Conservation (phyloP, 2,888 invertebrate genomes). For the Rhimphoctona megacephalus region DNA sequence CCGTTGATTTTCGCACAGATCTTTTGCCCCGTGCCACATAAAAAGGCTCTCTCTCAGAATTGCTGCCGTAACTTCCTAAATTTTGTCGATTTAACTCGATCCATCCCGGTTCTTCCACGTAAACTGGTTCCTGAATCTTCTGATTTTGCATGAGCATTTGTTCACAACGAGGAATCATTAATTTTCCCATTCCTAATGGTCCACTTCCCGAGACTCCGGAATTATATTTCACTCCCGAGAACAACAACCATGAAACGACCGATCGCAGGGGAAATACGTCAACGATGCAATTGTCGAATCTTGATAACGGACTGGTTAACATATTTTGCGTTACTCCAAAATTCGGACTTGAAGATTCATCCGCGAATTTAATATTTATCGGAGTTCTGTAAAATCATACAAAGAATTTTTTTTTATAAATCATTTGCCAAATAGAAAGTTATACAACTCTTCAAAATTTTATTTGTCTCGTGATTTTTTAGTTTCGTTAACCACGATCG, state of each 20-base stretch:
- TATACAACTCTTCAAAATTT: background rate
- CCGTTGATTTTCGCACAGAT: background rate
- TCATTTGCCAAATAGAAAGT: background rate
- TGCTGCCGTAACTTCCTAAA: background rate
- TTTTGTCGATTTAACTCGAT: constrained; percentile 59
- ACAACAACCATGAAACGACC: constrained; percentile 20
- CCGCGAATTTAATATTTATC: background rate
- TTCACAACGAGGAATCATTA: constrained; percentile 19
- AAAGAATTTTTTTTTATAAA: background rate
- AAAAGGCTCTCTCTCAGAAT: constrained; percentile 73
- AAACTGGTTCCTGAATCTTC: constrained; percentile 72
- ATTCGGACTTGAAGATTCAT: constrained; percentile 25
- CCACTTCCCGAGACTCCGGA: background rate
- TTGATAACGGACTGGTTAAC: background rate
- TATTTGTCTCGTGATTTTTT: background rate
- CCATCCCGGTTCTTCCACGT: constrained; percentile 76
- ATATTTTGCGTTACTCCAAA: constrained; percentile 1
- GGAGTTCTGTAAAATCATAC: background rate
- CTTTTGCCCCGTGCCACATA: constrained; percentile 76
- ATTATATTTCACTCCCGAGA: background rate
- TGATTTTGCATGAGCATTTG: constrained; percentile 63
- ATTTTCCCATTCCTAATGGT: background rate
- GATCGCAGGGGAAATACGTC: constrained; percentile 6
- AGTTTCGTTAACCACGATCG: background rate
- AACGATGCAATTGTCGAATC: constrained; percentile 15